phyloP scores from a whole-genome alignment of 1,140 invertebrate species.

The Diorhabda elongata region DNA sequence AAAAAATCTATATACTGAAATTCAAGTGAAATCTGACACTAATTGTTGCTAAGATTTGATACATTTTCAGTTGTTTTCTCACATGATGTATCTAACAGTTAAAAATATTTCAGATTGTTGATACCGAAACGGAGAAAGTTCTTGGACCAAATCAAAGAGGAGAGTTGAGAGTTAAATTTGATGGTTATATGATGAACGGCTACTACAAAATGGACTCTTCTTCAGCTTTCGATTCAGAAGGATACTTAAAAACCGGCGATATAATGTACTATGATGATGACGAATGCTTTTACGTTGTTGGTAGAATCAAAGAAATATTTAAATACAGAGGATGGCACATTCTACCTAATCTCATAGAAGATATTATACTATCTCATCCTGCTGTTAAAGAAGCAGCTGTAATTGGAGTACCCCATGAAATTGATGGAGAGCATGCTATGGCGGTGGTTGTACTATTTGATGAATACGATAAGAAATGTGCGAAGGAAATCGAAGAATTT shows the following conservation, averaged over 20 bases:
- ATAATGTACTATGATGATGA: slow-evolving; percentile 63
- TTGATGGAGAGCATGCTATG: slow-evolving; percentile 60
- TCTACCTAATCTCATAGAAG: slow-evolving; percentile 57
- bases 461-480: slow-evolving; percentile 41
- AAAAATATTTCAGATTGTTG: slow-evolving; percentile 34
- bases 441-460: slow-evolving; percentile 57
- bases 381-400: slow-evolving; percentile 64
- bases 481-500: slow-evolving; percentile 49
- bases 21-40: no score
- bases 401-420: slow-evolving; percentile 59
- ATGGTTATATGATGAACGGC: slow-evolving; percentile 50
- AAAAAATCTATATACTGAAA: no score
- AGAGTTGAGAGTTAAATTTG: slow-evolving; percentile 53
- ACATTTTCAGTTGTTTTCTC: no score
- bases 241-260: slow-evolving; percentile 64
- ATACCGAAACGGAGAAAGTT: slow-evolving; percentile 47
- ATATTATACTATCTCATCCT: slow-evolving; percentile 59
- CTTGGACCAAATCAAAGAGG: slow-evolving; percentile 50
- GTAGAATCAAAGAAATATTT: slow-evolving; percentile 70
- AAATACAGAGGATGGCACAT: slow-evolving; percentile 54
- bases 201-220: slow-evolving; percentile 58
- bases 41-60: no score
- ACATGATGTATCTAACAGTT: no score
- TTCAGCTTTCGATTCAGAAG: slow-evolving; percentile 57
- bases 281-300: slow-evolving; percentile 60